Conservation (phyloP, 2,113 vertebrate genomes). For the Larimichthys crocea region DNA sequence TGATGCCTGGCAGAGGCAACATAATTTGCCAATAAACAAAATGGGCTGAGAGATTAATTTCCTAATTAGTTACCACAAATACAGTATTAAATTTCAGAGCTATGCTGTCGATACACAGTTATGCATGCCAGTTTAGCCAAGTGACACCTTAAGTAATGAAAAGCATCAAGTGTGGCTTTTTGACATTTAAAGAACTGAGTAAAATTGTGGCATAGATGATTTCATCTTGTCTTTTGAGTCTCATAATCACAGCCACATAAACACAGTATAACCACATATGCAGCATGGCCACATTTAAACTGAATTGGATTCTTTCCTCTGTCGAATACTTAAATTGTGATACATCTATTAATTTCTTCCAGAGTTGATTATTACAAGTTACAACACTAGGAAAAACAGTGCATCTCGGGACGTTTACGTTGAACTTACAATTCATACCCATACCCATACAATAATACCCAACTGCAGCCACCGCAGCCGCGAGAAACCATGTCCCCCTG, state of each 20-base stretch:
- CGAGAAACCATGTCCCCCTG: no score
- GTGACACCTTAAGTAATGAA: not conserved
- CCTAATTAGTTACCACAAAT: not conserved
- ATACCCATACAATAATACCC: no score
- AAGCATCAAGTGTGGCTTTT: not conserved
- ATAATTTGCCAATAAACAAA: not conserved
- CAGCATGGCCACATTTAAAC: not conserved
- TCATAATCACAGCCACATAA: not conserved
- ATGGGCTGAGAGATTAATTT: conserved; percentile 13
- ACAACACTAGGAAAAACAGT: no score
- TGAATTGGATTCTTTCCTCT: not conserved
- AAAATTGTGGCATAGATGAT: not conserved
- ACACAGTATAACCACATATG: not conserved
- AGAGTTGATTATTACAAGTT: not conserved
- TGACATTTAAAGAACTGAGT: not conserved
- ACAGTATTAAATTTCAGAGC: not conserved
- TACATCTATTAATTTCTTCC: not conserved
- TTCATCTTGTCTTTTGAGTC: not conserved
- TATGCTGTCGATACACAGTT: not conserved
- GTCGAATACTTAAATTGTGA: not conserved
- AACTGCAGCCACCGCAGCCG: no score
- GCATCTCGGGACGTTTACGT: no score
- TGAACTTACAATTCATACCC: no score
- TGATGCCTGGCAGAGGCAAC: not conserved
- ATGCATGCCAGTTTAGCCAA: not conserved